Evolutionary conservation across 2,888 invertebrate species (phyloP).

Genomic region (Volucella inanis): DNA sequence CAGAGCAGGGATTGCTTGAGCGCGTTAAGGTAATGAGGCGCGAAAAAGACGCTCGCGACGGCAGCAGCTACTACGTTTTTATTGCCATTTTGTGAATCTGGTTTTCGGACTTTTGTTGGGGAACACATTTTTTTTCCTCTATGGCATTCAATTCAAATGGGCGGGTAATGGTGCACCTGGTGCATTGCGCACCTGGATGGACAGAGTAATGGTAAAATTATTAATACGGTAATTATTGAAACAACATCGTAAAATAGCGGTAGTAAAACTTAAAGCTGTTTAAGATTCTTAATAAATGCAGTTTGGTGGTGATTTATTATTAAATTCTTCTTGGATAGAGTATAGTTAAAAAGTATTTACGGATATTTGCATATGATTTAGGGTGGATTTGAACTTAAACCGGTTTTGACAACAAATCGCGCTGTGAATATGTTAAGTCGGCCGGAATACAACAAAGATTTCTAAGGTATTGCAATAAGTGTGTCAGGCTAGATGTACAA

Average conservation of each 20-base stretch:
- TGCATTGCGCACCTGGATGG: slow-evolving; percentile 57
- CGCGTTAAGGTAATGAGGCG: slow-evolving; percentile 73
- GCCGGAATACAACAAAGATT: too few relatives aligned
- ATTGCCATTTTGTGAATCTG: slow-evolving; percentile 72
- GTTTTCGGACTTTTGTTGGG: slow-evolving; percentile 58
- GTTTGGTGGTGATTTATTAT: slow-evolving; percentile 47
- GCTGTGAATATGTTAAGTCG: too few relatives aligned
- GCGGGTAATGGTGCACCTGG: slow-evolving; percentile 55
- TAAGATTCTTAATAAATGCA: slow-evolving; percentile 45
- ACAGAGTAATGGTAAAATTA: slow-evolving; percentile 67
- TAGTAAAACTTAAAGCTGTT: slow-evolving; percentile 50
- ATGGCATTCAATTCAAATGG: slow-evolving; percentile 27
- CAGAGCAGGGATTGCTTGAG: slow-evolving; percentile 24
- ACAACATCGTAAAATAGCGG: slow-evolving; percentile 64
- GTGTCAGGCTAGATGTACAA: too few relatives aligned
- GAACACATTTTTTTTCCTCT: neutral
- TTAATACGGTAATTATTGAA: slow-evolving; percentile 73
- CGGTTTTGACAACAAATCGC: neutral
- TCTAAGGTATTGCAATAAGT: too few relatives aligned
- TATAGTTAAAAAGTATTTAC: neutral
- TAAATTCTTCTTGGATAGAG: neutral
- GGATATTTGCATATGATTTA: slow-evolving; percentile 4
- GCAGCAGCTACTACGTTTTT: slow-evolving; percentile 59
- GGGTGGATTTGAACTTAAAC: neutral
- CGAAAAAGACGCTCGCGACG: slow-evolving; percentile 65